A percentile compares a stretch with the other conserved stretches of the same genome.
Conservation (phyloP, 2,113 vertebrate species). For the Cephalopholis sonnerati region DNA sequence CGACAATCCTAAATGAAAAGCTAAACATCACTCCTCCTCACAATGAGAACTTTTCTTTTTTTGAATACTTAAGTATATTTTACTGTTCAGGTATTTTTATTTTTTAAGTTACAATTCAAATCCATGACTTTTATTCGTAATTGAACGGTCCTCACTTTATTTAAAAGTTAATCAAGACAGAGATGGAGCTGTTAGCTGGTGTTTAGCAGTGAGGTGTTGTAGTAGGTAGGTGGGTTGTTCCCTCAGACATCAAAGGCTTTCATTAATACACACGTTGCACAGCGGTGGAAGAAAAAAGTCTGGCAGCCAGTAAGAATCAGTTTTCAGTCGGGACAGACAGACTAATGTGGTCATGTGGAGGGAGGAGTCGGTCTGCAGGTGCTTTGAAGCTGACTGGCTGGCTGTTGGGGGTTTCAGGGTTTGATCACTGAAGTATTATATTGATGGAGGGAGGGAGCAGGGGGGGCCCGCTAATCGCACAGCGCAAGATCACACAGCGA, state of each 20-base stretch:
- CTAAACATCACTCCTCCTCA: neutral
- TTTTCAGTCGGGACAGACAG: slow-evolving; percentile 27
- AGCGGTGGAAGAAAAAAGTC: neutral
- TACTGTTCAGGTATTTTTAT: too few relatives aligned
- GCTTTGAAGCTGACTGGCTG: slow-evolving; percentile 62
- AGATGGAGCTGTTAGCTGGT: neutral
- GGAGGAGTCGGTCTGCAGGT: slow-evolving; percentile 50
- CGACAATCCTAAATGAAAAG: neutral
- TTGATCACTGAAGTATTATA: slow-evolving; percentile 63
- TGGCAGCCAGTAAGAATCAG: slow-evolving; percentile 24
- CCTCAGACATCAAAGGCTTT: slow-evolving; percentile 56
- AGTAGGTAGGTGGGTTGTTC: neutral
- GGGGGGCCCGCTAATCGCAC: neutral
- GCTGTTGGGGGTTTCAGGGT: slow-evolving; percentile 23
- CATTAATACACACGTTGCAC: slow-evolving; percentile 24
- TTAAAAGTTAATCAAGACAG: too few relatives aligned
- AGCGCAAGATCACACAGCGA: slow-evolving; percentile 48
- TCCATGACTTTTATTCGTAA: neutral
- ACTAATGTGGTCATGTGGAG: slow-evolving; percentile 32
- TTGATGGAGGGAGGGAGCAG: slow-evolving; percentile 7
- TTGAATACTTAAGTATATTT: neutral
- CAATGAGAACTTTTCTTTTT: neutral
- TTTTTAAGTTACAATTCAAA: neutral
- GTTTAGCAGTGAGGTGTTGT: neutral
- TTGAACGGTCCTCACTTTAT: too few relatives aligned